phyloP scores from a whole-genome alignment of 1,140 invertebrate genomes.

The Hyles vespertilio region DNA sequence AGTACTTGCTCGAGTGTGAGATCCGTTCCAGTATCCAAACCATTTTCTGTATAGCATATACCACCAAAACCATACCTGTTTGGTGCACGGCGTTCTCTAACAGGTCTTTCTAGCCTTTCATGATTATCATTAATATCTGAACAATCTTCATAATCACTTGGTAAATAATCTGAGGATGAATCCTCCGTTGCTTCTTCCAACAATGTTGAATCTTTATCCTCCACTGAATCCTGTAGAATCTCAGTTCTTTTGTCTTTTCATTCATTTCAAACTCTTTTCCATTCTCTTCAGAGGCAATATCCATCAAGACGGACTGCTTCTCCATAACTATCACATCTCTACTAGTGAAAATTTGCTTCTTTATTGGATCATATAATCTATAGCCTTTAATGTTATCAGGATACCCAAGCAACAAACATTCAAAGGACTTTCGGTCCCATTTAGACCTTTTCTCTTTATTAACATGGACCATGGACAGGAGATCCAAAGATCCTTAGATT shows the following conservation, averaged over 20 bases:
- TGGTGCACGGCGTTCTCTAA: too few relatives aligned
- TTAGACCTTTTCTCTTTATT: constrained; percentile 21
- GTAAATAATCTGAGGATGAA: too few relatives aligned
- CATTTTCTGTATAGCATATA: too few relatives aligned
- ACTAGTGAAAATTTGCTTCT: constrained; percentile 14
- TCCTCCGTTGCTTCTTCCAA: too few relatives aligned
- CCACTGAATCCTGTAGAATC: too few relatives aligned
- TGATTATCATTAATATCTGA: too few relatives aligned
- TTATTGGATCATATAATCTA: constrained; percentile 15
- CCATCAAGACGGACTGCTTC: constrained; percentile 16
- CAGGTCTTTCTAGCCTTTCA: too few relatives aligned
- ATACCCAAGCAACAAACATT: constrained; percentile 24
- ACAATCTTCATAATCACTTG: too few relatives aligned
- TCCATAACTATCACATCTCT: constrained; percentile 25
- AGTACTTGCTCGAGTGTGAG: not conserved
- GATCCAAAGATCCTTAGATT: constrained; percentile 22
- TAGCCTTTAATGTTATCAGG: constrained; percentile 22
- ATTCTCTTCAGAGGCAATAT: constrained; percentile 12
- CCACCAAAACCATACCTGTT: too few relatives aligned
- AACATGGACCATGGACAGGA: constrained; percentile 22
- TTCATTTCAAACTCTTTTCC: constrained; percentile 8
- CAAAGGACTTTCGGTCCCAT: constrained; percentile 22
- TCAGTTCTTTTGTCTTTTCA: too few relatives aligned
- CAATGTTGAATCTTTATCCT: too few relatives aligned
- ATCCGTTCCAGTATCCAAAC: constrained; percentile 4